These are phyloP conservation scores for Ammodramus savannarum DNA, from an alignment of 2,113 vertebrate species.

Conservation along the genomic window DNA sequence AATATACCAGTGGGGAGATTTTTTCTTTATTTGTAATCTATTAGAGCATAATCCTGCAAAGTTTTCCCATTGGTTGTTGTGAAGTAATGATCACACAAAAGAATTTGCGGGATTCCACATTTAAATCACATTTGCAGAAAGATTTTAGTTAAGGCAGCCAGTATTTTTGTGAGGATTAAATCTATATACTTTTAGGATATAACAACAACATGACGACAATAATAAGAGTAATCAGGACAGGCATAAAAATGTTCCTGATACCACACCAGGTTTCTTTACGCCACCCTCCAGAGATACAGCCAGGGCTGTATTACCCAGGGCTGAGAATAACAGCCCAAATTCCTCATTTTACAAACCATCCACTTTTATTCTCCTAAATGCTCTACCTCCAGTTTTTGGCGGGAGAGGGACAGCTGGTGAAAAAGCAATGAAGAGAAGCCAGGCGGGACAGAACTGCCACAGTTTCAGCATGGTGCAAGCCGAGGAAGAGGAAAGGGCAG, in stretches of 20 bases:
- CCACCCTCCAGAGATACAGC: background rate
- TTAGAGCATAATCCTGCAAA: background rate
- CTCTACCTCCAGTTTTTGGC: background rate
- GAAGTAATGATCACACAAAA: background rate
- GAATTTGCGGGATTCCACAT: background rate
- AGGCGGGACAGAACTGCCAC: fast-evolving
- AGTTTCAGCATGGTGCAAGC: background rate
- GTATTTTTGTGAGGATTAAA: background rate
- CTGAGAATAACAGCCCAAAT: background rate
- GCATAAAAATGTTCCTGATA: background rate
- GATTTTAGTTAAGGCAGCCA: background rate
- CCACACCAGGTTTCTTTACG: background rate
- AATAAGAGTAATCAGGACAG: background rate
- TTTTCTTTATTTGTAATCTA: background rate
- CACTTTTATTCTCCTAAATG: background rate
- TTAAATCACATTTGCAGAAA: background rate
- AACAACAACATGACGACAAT: background rate
- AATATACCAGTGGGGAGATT: background rate
- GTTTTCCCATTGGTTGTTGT: background rate
- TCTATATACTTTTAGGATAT: background rate
- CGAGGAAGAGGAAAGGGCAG: background rate
- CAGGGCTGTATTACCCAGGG: background rate
- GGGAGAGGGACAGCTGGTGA: background rate
- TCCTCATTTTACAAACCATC: background rate
- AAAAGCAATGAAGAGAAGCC: background rate